Base-by-base conservation (phyloP, 2,888 invertebrate genomes). In the Desoria tigrina region DNA sequence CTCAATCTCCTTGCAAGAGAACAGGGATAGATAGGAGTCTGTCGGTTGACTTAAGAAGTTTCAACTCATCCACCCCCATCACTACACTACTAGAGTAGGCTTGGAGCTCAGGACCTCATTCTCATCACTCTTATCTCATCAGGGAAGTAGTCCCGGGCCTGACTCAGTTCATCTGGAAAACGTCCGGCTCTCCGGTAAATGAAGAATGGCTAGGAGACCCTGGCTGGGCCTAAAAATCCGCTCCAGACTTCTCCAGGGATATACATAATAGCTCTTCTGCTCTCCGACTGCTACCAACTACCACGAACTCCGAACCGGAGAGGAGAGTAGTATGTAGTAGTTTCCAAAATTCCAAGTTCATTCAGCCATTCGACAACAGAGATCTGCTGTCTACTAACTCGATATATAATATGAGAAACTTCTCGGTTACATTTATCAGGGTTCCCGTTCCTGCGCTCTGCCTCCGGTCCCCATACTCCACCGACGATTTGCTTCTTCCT, bases 71-170 rank as follows among this genome's bases (percentile, higher is more conserved):
- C 45, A 11, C 16, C 45, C 21, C 27, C 51, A 18, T 24, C 51
- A 6, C 21, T 16, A 26, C 23, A 9, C n/a, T n/a, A n/a, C n/a
- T n/a, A n/a, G n/a, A n/a, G n/a, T n/a, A n/a, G n/a, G n/a, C n/a
- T n/a, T n/a, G n/a, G n/a, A n/a, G n/a, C 4, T 21, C 26, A 26
- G 3, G 23, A 7, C 16, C 51, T 51, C 51, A 27, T 51, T 23
- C 51, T 51, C 51, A 51, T 51, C 51, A 51, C 51, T 51, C 51
- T 51, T 21, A 51, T 51, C 51, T 26, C 51, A 51, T 51, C 51
- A 51, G 9, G 9, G 39, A 39, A 39, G n/a, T 45, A 45, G 6
- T 4, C 32, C 32, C 4, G 32, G 32, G 32, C 32, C 32, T 32
- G 32, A 7, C 32, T 32, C 32, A 32, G 32, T 32, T 32, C 32